These are phyloP conservation scores for Pegea sp. DNA, from an alignment of 23 tunicate genomes.

Conservation along the genomic window DNA sequence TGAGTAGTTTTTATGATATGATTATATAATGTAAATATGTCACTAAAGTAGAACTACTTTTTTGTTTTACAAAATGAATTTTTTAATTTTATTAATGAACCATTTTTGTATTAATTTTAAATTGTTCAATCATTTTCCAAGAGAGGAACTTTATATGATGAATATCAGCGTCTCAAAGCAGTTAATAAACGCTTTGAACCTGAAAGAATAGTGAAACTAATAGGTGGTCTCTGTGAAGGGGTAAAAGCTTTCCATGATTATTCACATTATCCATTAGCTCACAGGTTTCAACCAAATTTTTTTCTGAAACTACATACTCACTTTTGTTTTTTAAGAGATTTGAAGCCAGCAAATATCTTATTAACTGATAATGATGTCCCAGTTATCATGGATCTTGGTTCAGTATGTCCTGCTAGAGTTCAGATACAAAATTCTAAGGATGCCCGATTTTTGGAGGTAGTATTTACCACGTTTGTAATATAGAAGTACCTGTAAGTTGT, in stretches of 20 bases:
- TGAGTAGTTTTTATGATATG: too few species aligned
- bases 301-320: background rate
- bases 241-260: conserved; percentile 34
- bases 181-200: conserved; percentile 24
- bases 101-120: too few species aligned
- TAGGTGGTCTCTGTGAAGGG: conserved; percentile 54
- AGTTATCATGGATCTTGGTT: conserved; percentile 76
- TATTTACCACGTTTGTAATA: background rate
- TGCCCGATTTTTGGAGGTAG: conserved; percentile 59
- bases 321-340: conserved; percentile 18
- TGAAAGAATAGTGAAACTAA: conserved; percentile 18
- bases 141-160: conserved; percentile 80
- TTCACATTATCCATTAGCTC: conserved; percentile 39
- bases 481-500: background rate
- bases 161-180: conserved; percentile 26
- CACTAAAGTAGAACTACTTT: too few species aligned
- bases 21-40: too few species aligned
- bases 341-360: conserved; percentile 87
- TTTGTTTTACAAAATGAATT: too few species aligned
- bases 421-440: conserved; percentile 29
- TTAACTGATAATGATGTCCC: conserved; percentile 61
- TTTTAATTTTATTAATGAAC: too few species aligned
- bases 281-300: conserved; percentile 14
- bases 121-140: too few species aligned
- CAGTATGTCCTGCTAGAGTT: conserved; percentile 49